Evolutionary conservation across 2,888 invertebrate species (phyloP).

Genomic region (Autographa pulchrina): DNA sequence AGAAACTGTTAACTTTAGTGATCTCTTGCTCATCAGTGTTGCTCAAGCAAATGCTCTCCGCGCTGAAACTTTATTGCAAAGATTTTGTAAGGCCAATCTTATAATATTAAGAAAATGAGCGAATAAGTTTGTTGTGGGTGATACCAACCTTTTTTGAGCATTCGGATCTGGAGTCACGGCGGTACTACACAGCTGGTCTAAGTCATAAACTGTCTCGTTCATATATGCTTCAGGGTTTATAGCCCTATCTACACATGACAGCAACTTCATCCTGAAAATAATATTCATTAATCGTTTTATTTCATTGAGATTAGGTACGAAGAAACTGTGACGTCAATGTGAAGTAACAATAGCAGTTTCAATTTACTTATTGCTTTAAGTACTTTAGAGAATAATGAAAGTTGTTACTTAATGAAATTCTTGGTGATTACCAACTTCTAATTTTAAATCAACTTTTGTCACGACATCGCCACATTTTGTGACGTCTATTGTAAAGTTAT

Average conservation of each 20-base stretch:
- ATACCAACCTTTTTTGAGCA: conserved; percentile 76
- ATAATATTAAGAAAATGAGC: background rate
- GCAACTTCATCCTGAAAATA: conserved; percentile 86
- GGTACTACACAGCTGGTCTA: conserved; percentile 86
- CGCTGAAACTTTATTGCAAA: conserved; percentile 69
- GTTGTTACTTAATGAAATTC: background rate
- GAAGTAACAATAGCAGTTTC: too few species aligned
- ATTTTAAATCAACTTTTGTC: background rate
- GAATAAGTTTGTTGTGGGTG: background rate
- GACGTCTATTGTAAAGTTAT: background rate
- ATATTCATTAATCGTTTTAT: too few species aligned
- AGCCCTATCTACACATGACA: conserved; percentile 92
- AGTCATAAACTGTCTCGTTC: conserved; percentile 92
- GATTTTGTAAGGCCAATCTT: conserved; percentile 13
- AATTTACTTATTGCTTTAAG: background rate
- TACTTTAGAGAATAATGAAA: background rate
- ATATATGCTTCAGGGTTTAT: conserved; percentile 90
- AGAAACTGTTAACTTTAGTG: conserved; percentile 76
- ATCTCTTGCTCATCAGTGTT: conserved; percentile 88
- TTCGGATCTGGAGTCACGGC: conserved; percentile 60
- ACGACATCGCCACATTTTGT: background rate
- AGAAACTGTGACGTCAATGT: too few species aligned
- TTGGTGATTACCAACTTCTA: background rate
- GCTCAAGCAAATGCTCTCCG: conserved; percentile 74
- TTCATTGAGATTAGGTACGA: too few species aligned